phyloP scores from a whole-genome alignment of 2,888 invertebrate species.

The Catocala sponsa region DNA sequence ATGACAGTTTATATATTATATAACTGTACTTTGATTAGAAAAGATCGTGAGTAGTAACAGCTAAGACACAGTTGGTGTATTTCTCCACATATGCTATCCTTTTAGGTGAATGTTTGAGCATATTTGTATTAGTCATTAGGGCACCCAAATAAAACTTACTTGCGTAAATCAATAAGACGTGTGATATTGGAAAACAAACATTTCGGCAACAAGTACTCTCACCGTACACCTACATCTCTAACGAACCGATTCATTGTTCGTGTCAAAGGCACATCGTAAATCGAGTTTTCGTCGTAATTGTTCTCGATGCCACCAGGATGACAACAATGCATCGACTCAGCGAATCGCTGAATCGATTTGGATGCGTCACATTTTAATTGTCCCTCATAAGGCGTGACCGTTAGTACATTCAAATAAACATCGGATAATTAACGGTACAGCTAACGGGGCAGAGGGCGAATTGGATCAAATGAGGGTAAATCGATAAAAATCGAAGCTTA shows the following conservation, averaged over 20 bases:
- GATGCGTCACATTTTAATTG: slow-evolving; percentile 83
- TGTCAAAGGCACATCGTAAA: slow-evolving; percentile 40
- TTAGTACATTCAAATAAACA: slow-evolving; percentile 77
- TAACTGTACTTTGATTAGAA: slow-evolving; percentile 2
- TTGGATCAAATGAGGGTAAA: slow-evolving; percentile 51
- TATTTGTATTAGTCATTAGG: slow-evolving; percentile 18
- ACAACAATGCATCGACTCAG: slow-evolving; percentile 62
- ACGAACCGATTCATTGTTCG: slow-evolving; percentile 33
- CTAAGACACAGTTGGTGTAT: too few species aligned
- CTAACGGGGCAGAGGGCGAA: slow-evolving; percentile 81
- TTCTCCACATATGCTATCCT: too few species aligned
- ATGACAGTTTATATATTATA: neutral
- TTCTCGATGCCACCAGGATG: slow-evolving; percentile 33
- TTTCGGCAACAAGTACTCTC: slow-evolving; percentile 30
- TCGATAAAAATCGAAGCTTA: slow-evolving; percentile 48
- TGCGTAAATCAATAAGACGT: slow-evolving; percentile 20
- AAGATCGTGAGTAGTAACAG: neutral
- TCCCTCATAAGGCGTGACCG: slow-evolving; percentile 75
- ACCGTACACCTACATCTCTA: slow-evolving; percentile 33
- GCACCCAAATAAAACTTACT: slow-evolving; percentile 23
- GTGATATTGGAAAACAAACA: slow-evolving; percentile 38
- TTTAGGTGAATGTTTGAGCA: neutral
- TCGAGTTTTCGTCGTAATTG: slow-evolving; percentile 32
- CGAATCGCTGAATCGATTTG: slow-evolving; percentile 52
- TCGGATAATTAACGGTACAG: slow-evolving; percentile 83